Conservation (phyloP, 2,113 vertebrate species). For the Cranoglanis bouderius region DNA sequence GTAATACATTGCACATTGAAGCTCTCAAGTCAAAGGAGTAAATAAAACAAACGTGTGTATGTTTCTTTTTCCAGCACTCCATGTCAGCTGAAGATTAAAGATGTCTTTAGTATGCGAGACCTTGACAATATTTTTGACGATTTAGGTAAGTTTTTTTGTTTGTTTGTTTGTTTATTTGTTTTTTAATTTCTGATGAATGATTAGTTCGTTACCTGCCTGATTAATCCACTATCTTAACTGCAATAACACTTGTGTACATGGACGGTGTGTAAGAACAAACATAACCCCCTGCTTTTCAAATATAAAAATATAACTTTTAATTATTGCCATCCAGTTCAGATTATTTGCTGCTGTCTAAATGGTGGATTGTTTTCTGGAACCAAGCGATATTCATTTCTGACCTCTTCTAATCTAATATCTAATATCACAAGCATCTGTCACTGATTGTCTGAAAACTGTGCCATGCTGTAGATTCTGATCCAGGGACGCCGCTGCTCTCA, state of each 20-base stretch:
- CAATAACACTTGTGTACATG: neutral
- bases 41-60: neutral
- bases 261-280: too few species aligned
- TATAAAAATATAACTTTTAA: too few species aligned
- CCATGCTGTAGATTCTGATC: slow-evolving; percentile 41
- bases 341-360: neutral
- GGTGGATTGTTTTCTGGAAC: neutral
- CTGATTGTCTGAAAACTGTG: neutral
- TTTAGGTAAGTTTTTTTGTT: slow-evolving; percentile 52
- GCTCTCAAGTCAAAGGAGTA: too few species aligned
- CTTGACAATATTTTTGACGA: slow-evolving; percentile 70
- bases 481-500: slow-evolving; percentile 31
- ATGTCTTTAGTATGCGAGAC: slow-evolving; percentile 53
- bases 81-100: slow-evolving; percentile 25
- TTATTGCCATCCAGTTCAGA: neutral
- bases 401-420: neutral
- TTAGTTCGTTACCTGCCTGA: neutral
- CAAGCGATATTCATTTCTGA: neutral
- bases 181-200: neutral
- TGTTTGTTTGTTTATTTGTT: neutral
- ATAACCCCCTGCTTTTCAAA: neutral
- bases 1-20: too few species aligned
- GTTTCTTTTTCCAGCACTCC: slow-evolving; percentile 53
- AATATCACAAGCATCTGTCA: neutral
- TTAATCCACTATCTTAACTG: neutral